Evolutionary conservation across 1,140 invertebrate species (phyloP), one percentile per base, ranked within the genome.

Genomic region (Plodia interpunctella): DNA sequence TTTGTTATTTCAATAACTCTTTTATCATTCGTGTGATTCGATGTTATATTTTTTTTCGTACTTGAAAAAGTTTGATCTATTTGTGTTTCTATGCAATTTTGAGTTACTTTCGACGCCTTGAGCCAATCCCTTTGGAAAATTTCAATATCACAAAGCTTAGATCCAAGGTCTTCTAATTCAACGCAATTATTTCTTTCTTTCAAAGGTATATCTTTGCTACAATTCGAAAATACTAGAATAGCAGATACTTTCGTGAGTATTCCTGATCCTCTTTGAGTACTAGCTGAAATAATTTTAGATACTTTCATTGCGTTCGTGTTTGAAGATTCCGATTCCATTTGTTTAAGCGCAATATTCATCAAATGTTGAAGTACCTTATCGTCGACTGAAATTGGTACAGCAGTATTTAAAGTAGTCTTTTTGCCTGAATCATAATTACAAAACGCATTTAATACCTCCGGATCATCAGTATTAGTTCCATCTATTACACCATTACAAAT

Each of bases 401-500:
- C 49, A 63, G 60, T 66, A 30, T 18, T 53, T 15, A 51, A 9
- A 15, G 50, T 51, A 21, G 49, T 44, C 38, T 56, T 67, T 59
- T 69, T 60, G 44, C 60, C 55, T 15, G 57, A 44, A 25, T 76
- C 72, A 21, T 70, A 59, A 55, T 80, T 68, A 65, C 79, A 82
- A 68, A 79, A 79, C 11, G 69, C 66, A 51, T 54, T 80, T 28
- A 82, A 50, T 32, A 84, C 60, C 49, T 71, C 68, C 11, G 78
- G 73, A 35, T 32, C 60, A n/a, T 62, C 53, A 51, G 59, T 20
- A 55, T 76, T 59, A 9, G 63, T 60, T 50, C 32, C 62, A 52
- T 83, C 76, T 62, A 85, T 69, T 18, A 83, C 58, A 49, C 71
- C 78, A 64, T 78, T 82, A 57, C 80, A 86, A 52, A 82, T 72